Evolutionary conservation across 2,113 vertebrate species (phyloP), one percentile per base, ranked within the genome.

Genomic region (Caranx ignobilis): DNA sequence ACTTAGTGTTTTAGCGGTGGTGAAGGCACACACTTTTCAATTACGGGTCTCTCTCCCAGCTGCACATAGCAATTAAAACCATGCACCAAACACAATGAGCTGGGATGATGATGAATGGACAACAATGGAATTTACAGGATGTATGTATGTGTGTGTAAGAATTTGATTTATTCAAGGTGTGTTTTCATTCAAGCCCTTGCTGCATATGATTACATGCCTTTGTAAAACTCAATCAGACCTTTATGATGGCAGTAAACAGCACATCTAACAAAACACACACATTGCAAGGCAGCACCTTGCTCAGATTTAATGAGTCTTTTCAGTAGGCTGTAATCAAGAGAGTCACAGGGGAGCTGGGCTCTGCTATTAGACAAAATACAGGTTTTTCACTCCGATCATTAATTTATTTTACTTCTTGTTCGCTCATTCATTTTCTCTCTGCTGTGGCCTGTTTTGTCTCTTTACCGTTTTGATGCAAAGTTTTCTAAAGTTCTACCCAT

Each of bases 221-320:
- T 79, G 83, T 85, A 56, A 66, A 59, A 75, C 76, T 85, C 86
- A 68, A 85, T 89, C 85, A 85, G 70, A 72, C 79, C 82, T 81
- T 75, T 35, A 75, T 66, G 79, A 72, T 35, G 57, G 56, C 70
- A 6, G 79, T 69, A 77, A 82, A 72, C 61, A 82, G 69, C 61
- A 62, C 66, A 16, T 34, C 39, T 45, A 66, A 81, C 69, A 64
- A 64, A 64, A 73, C 61, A 43, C 41, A 13, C 73, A 39, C 60
- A 34, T 31, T 32, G 69, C 41, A 41, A 67, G 37, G 32, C 45
- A 12, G 39, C 52, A 43, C 61, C 37, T 71, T 73, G 31, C 80
- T 71, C 76, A 34, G 43, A n/a, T 57, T 64, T 83, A 81, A 83
- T 68, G 62, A 71, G 60, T 71, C 77, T 55, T 77, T 85, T 62